phyloP scores from a whole-genome alignment of 1,140 invertebrate genomes.

The Meloidogyne chitwoodi region DNA sequence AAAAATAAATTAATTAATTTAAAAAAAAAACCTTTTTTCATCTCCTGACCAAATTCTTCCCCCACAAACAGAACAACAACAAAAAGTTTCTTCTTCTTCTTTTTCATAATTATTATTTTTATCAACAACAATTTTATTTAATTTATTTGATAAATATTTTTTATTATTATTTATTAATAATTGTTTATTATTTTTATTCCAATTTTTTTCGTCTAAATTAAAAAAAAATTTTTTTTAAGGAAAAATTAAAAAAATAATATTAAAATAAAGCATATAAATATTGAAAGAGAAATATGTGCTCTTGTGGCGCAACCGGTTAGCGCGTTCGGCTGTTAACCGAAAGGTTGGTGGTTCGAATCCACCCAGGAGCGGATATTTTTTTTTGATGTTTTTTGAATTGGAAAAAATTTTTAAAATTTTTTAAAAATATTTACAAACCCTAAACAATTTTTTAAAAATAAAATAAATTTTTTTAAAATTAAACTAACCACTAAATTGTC shows the following conservation, averaged over 20 bases:
- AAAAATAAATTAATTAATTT: background rate
- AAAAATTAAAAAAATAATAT: too few relatives aligned
- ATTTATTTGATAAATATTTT: background rate
- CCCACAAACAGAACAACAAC: conserved; percentile 15
- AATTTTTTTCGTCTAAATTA: too few relatives aligned
- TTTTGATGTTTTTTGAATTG: background rate
- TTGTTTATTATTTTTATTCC: background rate
- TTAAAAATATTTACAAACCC: too few relatives aligned
- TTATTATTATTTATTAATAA: background rate
- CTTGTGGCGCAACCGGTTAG: conserved; percentile 43
- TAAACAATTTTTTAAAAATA: too few relatives aligned
- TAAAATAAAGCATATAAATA: too few relatives aligned
- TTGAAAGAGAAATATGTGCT: background rate
- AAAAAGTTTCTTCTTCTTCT: background rate
- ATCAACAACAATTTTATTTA: background rate
- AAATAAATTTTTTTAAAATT: too few relatives aligned
- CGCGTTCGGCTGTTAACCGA: conserved; percentile 50
- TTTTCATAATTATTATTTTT: background rate
- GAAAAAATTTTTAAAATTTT: too few relatives aligned
- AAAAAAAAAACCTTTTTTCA: background rate
- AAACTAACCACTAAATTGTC: background rate
- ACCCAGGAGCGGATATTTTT: conserved; percentile 35
- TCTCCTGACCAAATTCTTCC: conserved; percentile 10
- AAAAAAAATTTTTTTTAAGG: too few relatives aligned
- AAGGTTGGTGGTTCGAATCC: conserved; percentile 42